phyloP scores from a whole-genome alignment of 2,888 invertebrate species.

The Cremastinae sp. region DNA sequence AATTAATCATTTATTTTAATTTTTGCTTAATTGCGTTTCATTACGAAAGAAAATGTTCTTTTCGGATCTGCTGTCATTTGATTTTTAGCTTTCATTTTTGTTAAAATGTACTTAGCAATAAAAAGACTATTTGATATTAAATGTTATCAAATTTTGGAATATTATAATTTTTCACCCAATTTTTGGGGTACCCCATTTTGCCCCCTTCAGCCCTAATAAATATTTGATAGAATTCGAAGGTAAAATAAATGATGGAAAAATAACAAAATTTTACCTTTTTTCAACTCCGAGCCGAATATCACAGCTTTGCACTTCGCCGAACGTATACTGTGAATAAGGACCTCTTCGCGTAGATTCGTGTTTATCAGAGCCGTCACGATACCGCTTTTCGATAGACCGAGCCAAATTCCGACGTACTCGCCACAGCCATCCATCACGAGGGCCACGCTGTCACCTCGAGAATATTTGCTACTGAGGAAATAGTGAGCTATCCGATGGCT shows the following conservation, averaged over 20 bases:
- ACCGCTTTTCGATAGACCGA: slow-evolving; percentile 93
- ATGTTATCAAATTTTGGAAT: no score
- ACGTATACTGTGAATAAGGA: slow-evolving; percentile 91
- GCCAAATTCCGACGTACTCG: slow-evolving; percentile 94
- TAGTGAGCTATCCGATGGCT: slow-evolving; percentile 85
- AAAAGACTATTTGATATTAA: no score
- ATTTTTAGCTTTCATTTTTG: no score
- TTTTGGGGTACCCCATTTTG: no score
- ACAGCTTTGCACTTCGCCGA: slow-evolving; percentile 90
- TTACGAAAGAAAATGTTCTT: no score
- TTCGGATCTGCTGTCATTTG: no score
- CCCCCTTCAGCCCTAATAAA: no score
- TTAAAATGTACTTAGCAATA: no score
- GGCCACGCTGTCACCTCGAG: slow-evolving; percentile 91
- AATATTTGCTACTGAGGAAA: slow-evolving; percentile 81
- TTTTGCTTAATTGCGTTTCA: no score
- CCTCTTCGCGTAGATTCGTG: slow-evolving; percentile 90
- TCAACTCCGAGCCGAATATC: slow-evolving; percentile 86
- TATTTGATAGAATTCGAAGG: neutral
- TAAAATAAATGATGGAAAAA: slow-evolving; percentile 3
- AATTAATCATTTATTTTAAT: no score
- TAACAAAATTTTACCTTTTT: slow-evolving; percentile 73
- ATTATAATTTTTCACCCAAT: no score
- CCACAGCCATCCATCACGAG: slow-evolving; percentile 93
- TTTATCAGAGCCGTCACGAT: slow-evolving; percentile 94